Conservation (phyloP, 2,113 vertebrate genomes). For the Abramis brama region DNA sequence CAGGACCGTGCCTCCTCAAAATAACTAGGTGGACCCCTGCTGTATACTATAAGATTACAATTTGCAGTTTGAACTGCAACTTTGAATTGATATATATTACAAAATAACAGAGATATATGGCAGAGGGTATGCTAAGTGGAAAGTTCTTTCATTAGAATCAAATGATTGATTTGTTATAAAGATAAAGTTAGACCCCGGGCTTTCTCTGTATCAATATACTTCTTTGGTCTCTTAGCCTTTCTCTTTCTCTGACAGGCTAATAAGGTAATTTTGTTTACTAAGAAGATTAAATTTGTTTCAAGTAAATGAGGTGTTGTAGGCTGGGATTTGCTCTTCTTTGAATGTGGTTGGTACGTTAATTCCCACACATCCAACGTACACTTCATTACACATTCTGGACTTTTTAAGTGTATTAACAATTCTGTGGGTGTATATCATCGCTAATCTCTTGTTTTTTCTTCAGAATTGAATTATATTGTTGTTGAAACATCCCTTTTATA, state of each 20-base stretch:
- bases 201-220: not conserved
- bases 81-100: not conserved
- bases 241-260: slow-evolving; percentile 23
- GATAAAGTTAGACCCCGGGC: not conserved
- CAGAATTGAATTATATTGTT: not conserved
- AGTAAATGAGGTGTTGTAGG: slow-evolving; percentile 4
- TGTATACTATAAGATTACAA: not conserved
- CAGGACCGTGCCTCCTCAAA: no score
- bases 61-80: no score
- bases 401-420: not conserved
- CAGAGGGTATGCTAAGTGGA: not conserved
- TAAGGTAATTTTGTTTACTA: slow-evolving; percentile 31
- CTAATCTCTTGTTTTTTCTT: not conserved
- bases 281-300: slow-evolving; percentile 41
- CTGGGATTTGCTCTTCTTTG: slow-evolving; percentile 35
- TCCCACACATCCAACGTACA: not conserved
- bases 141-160: not conserved
- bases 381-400: not conserved
- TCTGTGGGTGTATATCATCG: not conserved
- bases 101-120: not conserved
- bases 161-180: not conserved
- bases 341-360: slow-evolving; percentile 2
- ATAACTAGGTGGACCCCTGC: no score
- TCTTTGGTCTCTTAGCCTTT: not conserved
- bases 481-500: not conserved